phyloP scores from a whole-genome alignment of 2,888 invertebrate species.

The Dynastes tityus region DNA sequence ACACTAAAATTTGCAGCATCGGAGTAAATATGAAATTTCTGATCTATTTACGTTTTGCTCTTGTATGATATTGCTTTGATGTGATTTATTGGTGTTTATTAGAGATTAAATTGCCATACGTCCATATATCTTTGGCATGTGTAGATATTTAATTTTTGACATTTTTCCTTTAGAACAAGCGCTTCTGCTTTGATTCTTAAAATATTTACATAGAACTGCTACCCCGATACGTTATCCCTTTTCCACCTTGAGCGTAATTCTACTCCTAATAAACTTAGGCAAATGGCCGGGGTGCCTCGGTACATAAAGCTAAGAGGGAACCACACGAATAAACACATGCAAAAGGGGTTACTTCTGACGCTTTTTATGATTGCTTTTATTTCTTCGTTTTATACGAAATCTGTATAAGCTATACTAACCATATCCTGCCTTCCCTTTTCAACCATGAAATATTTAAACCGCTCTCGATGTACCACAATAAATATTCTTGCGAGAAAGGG shows the following conservation, averaged over 20 bases:
- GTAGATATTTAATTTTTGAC: too few relatives aligned
- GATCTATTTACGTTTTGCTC: background rate
- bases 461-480: conserved; percentile 47
- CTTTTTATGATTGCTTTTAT: conserved; percentile 43
- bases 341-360: conserved; percentile 36
- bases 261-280: conserved; percentile 38
- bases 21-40: background rate
- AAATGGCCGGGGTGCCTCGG: conserved; percentile 9
- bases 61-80: background rate
- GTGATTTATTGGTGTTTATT: background rate
- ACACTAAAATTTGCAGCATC: conserved; percentile 9
- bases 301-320: conserved; percentile 26
- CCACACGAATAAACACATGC: conserved; percentile 38
- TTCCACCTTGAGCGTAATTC: conserved; percentile 17
- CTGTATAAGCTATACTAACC: conserved; percentile 21
- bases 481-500: conserved; percentile 48
- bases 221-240: conserved; percentile 4
- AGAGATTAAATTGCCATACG: background rate
- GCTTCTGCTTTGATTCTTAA: background rate
- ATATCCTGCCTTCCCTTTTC: background rate
- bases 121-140: background rate
- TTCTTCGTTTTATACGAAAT: conserved; percentile 44
- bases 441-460: conserved; percentile 51
- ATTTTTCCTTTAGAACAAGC: background rate
- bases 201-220: conserved; percentile 3